Conservation (phyloP, 2,113 vertebrate genomes). For the Micronycteris hirsuta region DNA sequence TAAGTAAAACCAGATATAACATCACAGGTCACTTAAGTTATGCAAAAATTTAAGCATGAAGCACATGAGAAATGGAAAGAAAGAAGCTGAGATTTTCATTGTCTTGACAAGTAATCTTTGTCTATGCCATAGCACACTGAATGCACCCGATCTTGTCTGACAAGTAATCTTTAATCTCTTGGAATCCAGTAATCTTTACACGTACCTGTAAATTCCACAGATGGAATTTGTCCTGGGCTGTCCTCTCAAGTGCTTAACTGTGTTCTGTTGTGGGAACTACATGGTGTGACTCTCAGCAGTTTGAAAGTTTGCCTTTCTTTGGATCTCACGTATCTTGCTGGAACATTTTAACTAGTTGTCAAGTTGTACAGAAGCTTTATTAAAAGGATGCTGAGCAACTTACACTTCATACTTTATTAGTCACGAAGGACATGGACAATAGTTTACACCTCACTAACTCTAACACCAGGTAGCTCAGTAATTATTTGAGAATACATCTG, state of each 20-base stretch:
- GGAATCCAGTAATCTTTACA: neutral
- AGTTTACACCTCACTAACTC: neutral
- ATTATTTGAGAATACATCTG: neutral
- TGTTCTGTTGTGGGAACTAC: neutral
- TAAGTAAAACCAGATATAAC: neutral
- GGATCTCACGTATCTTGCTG: neutral
- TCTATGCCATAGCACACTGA: too few species aligned
- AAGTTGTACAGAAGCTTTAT: neutral
- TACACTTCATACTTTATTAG: neutral
- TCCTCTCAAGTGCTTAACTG: neutral
- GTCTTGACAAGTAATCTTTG: neutral
- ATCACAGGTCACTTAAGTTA: constrained; percentile 4
- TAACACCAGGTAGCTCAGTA: neutral
- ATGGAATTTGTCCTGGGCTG: neutral
- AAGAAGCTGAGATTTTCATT: neutral
- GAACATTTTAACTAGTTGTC: neutral
- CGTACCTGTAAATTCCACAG: neutral
- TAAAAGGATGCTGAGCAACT: neutral
- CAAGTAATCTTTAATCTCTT: neutral
- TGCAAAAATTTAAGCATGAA: constrained; percentile 19
- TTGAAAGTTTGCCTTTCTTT: neutral
- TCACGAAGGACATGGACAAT: neutral
- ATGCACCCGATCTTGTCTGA: neutral
- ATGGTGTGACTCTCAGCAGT: neutral
- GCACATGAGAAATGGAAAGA: neutral